phyloP scores from a whole-genome alignment of 2,888 invertebrate genomes.

The Papilio gigon region DNA sequence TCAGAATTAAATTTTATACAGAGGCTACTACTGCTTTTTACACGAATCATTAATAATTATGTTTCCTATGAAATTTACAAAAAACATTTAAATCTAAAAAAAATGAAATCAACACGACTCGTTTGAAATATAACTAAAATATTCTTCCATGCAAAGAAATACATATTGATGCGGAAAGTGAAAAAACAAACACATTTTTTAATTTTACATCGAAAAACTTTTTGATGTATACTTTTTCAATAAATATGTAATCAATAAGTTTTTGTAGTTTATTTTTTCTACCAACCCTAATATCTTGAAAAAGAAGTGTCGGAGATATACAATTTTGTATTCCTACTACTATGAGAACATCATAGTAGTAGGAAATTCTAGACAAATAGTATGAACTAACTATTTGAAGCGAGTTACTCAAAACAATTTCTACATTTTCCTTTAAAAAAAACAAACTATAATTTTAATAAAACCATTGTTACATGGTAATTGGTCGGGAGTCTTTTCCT shows the following conservation, averaged over 20 bases:
- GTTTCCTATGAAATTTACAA: slow-evolving; percentile 3
- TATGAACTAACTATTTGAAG: too few relatives aligned
- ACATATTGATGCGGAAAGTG: slow-evolving; percentile 45
- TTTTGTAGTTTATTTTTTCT: slow-evolving; percentile 44
- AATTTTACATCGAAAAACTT: slow-evolving; percentile 79
- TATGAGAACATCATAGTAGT: too few relatives aligned
- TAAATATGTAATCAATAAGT: slow-evolving; percentile 72
- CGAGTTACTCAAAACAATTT: too few relatives aligned
- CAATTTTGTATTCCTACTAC: too few relatives aligned
- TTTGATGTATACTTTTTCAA: slow-evolving; percentile 80
- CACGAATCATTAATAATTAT: slow-evolving; percentile 21
- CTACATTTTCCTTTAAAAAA: too few relatives aligned
- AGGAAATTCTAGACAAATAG: too few relatives aligned
- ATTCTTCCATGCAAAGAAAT: slow-evolving; percentile 39
- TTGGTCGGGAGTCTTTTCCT: too few relatives aligned
- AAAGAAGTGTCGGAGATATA: neutral
- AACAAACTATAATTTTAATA: too few relatives aligned
- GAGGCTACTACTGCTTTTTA: slow-evolving; percentile 36
- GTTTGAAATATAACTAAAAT: neutral
- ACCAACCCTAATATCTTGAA: neutral
- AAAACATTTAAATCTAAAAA: neutral
- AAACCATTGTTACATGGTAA: too few relatives aligned
- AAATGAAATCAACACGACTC: neutral
- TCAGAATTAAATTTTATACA: slow-evolving; percentile 29
- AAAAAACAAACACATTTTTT: slow-evolving; percentile 61